These are phyloP conservation scores for Ornithoptera alexandrae DNA, from an alignment of 2,888 invertebrate species.

Conservation along the genomic window DNA sequence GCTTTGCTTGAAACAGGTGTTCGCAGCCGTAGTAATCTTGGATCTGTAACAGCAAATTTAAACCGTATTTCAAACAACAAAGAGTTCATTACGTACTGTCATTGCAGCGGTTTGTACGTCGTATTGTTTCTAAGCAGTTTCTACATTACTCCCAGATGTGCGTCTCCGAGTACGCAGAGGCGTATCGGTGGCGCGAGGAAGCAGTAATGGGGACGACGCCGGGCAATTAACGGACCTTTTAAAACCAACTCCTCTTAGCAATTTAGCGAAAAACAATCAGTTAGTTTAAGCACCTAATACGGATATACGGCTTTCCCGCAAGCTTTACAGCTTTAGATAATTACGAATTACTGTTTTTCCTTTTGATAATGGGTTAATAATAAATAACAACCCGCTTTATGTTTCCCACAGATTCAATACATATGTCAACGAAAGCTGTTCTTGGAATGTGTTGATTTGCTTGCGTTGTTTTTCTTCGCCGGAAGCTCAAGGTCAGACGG, in stretches of 20 bases:
- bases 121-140: conserved; percentile 39
- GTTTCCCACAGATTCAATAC: no score
- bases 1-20: conserved; percentile 77
- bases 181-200: conserved; percentile 64
- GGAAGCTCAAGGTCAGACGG: no score
- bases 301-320: conserved; percentile 2
- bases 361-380: not conserved
- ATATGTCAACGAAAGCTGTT: no score
- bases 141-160: conserved; percentile 78
- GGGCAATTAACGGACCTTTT: conserved; percentile 63
- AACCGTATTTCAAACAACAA: not conserved
- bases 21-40: conserved; percentile 58
- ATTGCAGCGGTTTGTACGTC: conserved; percentile 34
- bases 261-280: conserved; percentile 28
- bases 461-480: no score
- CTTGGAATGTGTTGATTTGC: no score
- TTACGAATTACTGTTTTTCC: not conserved
- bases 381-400: not conserved
- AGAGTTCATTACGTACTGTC: conserved; percentile 38
- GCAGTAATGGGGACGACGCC: conserved; percentile 63
- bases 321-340: not conserved
- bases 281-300: conserved; percentile 9
- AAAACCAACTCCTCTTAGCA: conserved; percentile 40
- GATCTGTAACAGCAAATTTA: conserved; percentile 26
- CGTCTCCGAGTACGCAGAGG: conserved; percentile 64